These are phyloP conservation scores for Lepidurus arcticus DNA, from an alignment of 1,140 invertebrate genomes.

Conservation along the genomic window DNA sequence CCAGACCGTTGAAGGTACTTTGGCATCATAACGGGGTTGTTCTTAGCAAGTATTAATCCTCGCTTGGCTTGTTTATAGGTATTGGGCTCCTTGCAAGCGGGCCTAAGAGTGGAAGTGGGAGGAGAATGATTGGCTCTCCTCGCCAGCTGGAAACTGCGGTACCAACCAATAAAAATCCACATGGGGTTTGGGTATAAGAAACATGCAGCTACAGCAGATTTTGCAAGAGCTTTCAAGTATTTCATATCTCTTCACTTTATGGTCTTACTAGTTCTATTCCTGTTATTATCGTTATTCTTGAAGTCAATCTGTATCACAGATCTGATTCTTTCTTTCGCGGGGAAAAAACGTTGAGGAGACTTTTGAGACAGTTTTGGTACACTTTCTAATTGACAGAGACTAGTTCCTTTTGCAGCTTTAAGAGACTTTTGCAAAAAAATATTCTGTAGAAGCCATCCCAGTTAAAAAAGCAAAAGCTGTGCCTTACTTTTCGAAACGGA, in stretches of 20 bases:
- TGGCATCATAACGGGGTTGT: background rate
- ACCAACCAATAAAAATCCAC: slow-evolving; percentile 88
- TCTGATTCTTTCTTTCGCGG: background rate
- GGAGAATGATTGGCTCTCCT: slow-evolving; percentile 83
- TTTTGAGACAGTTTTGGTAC: background rate
- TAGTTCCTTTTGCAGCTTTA: slow-evolving; percentile 22
- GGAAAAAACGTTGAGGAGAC: background rate
- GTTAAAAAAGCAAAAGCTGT: background rate
- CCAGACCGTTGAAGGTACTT: slow-evolving; percentile 60
- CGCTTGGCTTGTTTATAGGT: background rate
- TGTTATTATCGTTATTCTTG: background rate
- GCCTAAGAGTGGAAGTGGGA: slow-evolving; percentile 74
- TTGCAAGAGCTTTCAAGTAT: slow-evolving; percentile 1
- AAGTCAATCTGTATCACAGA: background rate
- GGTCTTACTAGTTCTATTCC: background rate
- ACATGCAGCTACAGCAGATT: slow-evolving; percentile 23
- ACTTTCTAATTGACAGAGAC: slow-evolving; percentile 4
- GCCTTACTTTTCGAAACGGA: slow-evolving; percentile 3
- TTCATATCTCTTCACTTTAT: background rate
- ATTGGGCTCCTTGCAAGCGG: slow-evolving; percentile 53
- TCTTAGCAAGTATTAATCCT: background rate
- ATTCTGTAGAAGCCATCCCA: slow-evolving; percentile 1
- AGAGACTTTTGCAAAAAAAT: background rate
- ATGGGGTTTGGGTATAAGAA: slow-evolving; percentile 86
- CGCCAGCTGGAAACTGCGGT: slow-evolving; percentile 86